A percentile compares a stretch with the other conserved stretches of the same genome.
These are phyloP conservation scores for Cephalopterus ornatus DNA, from an alignment of 2,113 vertebrate genomes.

Conservation along the genomic window DNA sequence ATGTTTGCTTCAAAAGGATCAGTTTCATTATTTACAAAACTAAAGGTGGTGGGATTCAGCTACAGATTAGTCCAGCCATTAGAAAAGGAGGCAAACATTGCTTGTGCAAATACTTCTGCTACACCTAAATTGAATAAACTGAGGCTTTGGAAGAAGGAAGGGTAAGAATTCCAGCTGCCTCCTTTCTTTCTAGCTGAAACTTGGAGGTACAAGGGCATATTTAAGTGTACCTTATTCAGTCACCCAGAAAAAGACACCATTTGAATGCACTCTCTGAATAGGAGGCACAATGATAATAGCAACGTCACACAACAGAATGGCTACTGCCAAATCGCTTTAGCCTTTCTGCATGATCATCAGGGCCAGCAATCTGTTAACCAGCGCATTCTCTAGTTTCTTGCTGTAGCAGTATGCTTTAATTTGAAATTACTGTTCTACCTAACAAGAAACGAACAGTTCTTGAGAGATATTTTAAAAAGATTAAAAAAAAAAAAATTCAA, in stretches of 20 bases:
- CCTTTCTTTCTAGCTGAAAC: neutral
- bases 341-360: neutral
- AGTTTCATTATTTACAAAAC: neutral
- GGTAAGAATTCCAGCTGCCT: neutral
- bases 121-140: neutral
- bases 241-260: constrained; percentile 41
- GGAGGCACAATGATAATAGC: neutral
- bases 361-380: constrained; percentile 21
- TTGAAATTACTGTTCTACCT: constrained; percentile 7
- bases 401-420: constrained; percentile 7
- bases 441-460: neutral
- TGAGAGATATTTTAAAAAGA: neutral
- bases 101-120: neutral
- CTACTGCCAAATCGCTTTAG: constrained; percentile 20
- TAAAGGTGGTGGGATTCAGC: neutral
- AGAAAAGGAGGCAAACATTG: neutral
- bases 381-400: neutral
- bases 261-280: constrained; percentile 40
- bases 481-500: neutral
- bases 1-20: neutral
- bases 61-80: neutral
- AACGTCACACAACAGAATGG: constrained; percentile 30
- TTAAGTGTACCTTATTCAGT: constrained; percentile 22
- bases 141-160: neutral
- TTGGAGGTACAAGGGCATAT: neutral